Evolutionary conservation across 2,888 invertebrate genomes (phyloP), one percentile per base, ranked within the genome.

Genomic region (Chalcis sispes): DNA sequence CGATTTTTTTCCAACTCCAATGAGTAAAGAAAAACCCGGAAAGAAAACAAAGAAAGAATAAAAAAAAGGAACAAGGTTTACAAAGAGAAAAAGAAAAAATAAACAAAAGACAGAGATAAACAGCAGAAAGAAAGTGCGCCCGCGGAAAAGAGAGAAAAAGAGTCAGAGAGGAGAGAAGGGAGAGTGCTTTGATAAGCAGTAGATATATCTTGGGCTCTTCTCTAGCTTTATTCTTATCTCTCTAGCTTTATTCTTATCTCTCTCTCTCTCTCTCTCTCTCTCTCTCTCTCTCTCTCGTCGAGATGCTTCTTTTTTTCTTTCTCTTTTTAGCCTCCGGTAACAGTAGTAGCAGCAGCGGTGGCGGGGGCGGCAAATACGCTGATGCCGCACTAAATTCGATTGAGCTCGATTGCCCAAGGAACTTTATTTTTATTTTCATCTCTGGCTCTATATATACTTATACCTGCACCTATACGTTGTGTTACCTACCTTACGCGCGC

Each of bases 171-270:
- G 29, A 50, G 32, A 74, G 72, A 65, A 79, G 66, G 29, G 50
- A 29, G 81, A 79, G 80, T 75, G 80, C 80, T 79, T 81, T 81
- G 84, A 84, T 84, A 84, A 84, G 84, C 82, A 85, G 80, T 82
- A 82, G 75, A 83, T 83, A 82, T 82, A 83, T 84, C 79, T 81
- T 72, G 4, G 75, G n/a, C 46, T 69, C 32, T 46, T 65, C 75
- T 71, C 79, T 70, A 59, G 67, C 69, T n/a, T n/a, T n/a, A n/a
- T n/a, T n/a, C n/a, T n/a, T 40, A 50, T 65, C 66, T 50, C 52
- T 59, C 61, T 62, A 5, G 15, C 32, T 27, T n/a, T n/a, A n/a
- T n/a, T n/a, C n/a, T n/a, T n/a, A n/a, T n/a, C n/a, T n/a, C n/a
- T n/a, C n/a, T n/a, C 46, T 64, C 23, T 46, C 42, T 48, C 48